Percentiles rank a stretch among this genome's conserved stretches.
These are phyloP conservation scores for Calameuta idolon DNA, from an alignment of 2,888 invertebrate genomes.

Conservation along the genomic window DNA sequence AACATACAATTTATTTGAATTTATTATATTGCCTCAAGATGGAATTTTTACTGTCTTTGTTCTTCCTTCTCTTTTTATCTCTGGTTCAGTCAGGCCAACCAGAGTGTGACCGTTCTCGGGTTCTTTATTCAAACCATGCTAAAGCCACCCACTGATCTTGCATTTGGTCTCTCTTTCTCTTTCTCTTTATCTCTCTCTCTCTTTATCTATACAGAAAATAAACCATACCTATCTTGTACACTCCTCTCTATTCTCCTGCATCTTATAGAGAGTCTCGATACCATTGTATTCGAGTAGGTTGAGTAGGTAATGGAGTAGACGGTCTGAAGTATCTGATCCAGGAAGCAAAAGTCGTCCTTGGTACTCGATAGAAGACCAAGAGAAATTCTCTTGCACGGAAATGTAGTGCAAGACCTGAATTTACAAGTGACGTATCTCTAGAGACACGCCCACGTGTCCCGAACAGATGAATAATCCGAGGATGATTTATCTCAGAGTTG, in stretches of 20 bases:
- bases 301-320: background rate
- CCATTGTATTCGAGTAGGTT: background rate
- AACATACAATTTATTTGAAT: too few relatives aligned
- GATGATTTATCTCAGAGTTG: background rate
- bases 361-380: background rate
- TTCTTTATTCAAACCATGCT: constrained; percentile 20
- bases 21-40: too few relatives aligned
- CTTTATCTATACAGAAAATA: too few relatives aligned
- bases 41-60: too few relatives aligned
- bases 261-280: background rate
- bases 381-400: background rate
- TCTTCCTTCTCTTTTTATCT: too few relatives aligned
- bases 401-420: background rate
- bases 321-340: background rate
- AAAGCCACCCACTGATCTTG: constrained; percentile 3
- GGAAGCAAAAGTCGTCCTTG: background rate
- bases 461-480: background rate
- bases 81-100: constrained; percentile 27
- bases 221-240: background rate
- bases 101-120: constrained; percentile 38
- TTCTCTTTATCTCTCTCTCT: background rate
- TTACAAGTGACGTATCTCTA: background rate
- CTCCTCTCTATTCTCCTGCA: background rate
- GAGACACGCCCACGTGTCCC: background rate
- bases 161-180: background rate